phyloP scores from a whole-genome alignment of 2,797 vertebrate genomes.

The Denticeps clupeoides region DNA sequence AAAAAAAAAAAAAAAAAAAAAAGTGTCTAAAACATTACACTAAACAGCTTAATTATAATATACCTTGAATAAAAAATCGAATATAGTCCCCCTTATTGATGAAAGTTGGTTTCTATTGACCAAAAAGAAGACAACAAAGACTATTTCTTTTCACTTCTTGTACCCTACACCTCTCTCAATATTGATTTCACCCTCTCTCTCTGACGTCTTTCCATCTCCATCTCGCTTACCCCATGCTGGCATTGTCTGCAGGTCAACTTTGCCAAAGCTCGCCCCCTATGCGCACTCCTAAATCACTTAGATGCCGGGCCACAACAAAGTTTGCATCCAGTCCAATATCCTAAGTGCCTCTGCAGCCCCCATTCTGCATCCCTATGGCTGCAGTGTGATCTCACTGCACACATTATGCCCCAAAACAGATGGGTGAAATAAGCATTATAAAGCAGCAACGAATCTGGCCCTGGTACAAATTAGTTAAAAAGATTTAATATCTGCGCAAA shows the following conservation, averaged over 20 bases:
- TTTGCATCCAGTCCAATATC: constrained; percentile 70
- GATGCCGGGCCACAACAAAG: constrained; percentile 66
- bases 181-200: background rate
- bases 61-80: too few relatives aligned
- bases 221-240: constrained; percentile 46
- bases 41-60: too few relatives aligned
- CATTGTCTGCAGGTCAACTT: constrained; percentile 47
- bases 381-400: constrained; percentile 38
- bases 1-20: too few relatives aligned
- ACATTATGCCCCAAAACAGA: constrained; percentile 55
- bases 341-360: constrained; percentile 65
- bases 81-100: too few relatives aligned
- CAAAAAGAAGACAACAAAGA: too few relatives aligned
- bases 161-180: too few relatives aligned
- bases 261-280: constrained; percentile 66
- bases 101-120: too few relatives aligned
- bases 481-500: too few relatives aligned
- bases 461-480: constrained; percentile 11
- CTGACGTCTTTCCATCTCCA: constrained; percentile 32
- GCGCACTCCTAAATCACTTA: constrained; percentile 66
- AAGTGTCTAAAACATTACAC: too few relatives aligned
- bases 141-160: too few relatives aligned
- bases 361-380: constrained; percentile 32
- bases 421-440: constrained; percentile 9
- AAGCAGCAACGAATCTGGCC: constrained; percentile 6